Conservation (phyloP, 2,797 vertebrate genomes). For the Arctocebus calabarensis region DNA sequence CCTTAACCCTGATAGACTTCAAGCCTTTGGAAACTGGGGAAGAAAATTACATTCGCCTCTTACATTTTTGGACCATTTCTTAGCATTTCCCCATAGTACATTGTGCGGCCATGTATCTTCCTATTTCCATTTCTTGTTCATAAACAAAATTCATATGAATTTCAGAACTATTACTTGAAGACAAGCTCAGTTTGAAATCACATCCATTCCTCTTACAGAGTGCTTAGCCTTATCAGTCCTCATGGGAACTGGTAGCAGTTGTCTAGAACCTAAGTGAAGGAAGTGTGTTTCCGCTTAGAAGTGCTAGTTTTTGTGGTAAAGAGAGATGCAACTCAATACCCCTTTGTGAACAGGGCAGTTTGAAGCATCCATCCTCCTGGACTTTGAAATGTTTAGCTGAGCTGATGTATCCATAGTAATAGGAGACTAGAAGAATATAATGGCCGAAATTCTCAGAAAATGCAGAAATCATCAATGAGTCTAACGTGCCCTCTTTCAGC, state of each 20-base stretch:
- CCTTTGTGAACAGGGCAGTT: slow-evolving; percentile 12
- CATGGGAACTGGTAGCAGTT: not conserved
- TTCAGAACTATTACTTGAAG: slow-evolving; percentile 47
- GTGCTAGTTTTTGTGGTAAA: slow-evolving; percentile 28
- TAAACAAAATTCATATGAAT: slow-evolving; percentile 59
- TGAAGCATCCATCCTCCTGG: slow-evolving; percentile 20
- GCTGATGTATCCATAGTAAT: slow-evolving; percentile 3
- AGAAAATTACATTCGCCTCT: slow-evolving; percentile 41
- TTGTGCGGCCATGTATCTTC: slow-evolving; percentile 30
- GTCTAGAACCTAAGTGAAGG: not conserved
- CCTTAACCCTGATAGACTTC: slow-evolving; percentile 8
- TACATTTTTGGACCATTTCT: not conserved
- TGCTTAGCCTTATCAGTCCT: slow-evolving; percentile 45
- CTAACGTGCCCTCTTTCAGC: not conserved
- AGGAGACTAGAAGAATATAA: not conserved
- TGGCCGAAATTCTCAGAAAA: slow-evolving; percentile 11
- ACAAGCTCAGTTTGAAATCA: slow-evolving; percentile 62
- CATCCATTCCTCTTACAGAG: slow-evolving; percentile 66
- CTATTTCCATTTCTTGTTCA: slow-evolving; percentile 30
- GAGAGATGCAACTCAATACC: slow-evolving; percentile 6
- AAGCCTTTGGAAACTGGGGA: slow-evolving; percentile 33
- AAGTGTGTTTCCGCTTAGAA: slow-evolving; percentile 1
- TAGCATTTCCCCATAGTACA: not conserved
- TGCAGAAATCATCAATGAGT: not conserved
- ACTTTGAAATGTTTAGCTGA: slow-evolving; percentile 38